Conservation (phyloP, 64 coral and sea anemone genomes). For the Catalaphyllia jardinei region DNA sequence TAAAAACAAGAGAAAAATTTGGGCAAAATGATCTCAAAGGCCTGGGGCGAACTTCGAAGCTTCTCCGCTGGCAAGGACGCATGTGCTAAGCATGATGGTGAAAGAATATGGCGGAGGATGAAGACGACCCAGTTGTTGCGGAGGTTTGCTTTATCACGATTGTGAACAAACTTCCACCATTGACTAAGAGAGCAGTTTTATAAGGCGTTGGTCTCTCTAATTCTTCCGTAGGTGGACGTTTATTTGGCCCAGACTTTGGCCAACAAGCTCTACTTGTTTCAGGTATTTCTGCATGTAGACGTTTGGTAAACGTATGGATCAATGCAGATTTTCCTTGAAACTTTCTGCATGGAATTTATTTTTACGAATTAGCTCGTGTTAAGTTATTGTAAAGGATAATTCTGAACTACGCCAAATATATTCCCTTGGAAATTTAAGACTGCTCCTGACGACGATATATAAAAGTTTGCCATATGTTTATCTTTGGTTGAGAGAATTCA, state of each 20-base stretch:
- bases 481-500: neutral
- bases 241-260: conserved; percentile 90
- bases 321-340: neutral
- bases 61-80: conserved; percentile 25
- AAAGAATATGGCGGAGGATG: conserved; percentile 96
- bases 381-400: neutral
- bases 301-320: neutral
- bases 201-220: neutral
- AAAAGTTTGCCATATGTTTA: neutral
- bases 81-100: conserved; percentile 19
- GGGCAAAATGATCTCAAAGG: neutral
- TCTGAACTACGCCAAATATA: neutral
- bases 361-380: neutral
- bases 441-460: neutral
- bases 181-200: neutral
- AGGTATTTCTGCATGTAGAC: conserved; percentile 27
- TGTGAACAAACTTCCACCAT: neutral
- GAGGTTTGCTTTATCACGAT: conserved; percentile 56
- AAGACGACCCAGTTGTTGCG: conserved; percentile 77
- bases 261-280: conserved; percentile 90
- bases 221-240: conserved; percentile 78
- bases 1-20: too few relatives aligned
- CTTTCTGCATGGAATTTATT: neutral
- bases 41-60: neutral
- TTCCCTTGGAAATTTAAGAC: neutral